Conservation (phyloP, 2,888 invertebrate species). For the Drosophila quinaria region DNA sequence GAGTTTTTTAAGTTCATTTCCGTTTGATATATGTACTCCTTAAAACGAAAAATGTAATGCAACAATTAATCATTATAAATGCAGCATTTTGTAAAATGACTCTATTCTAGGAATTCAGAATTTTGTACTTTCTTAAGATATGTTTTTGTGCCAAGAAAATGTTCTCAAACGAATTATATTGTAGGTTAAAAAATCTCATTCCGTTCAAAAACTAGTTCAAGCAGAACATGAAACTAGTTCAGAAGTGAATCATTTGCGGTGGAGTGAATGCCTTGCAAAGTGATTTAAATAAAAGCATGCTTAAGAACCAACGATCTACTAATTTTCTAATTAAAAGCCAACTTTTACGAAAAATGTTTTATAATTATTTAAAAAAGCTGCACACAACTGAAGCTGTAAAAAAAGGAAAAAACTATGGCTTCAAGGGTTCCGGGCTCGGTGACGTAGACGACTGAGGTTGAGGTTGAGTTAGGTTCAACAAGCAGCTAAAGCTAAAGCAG, state of each 20-base stretch:
- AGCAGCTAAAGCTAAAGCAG: neutral
- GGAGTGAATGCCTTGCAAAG: neutral
- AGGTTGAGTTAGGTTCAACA: conserved; percentile 17
- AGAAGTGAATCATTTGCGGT: conserved; percentile 5
- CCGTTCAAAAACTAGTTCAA: neutral
- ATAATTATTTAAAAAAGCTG: conserved; percentile 24
- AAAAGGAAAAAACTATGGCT: conserved; percentile 12
- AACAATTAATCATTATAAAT: too few relatives aligned
- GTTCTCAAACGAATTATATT: neutral
- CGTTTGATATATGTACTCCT: too few relatives aligned
- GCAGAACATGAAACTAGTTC: conserved; percentile 1
- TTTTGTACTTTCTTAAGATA: neutral
- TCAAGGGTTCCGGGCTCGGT: neutral
- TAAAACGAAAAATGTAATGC: too few relatives aligned
- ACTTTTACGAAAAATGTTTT: conserved; percentile 16
- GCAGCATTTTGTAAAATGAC: neutral
- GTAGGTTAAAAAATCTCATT: neutral
- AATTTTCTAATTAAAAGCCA: conserved; percentile 30
- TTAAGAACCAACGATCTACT: conserved; percentile 30
- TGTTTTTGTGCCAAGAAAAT: neutral
- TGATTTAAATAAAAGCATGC: conserved; percentile 11
- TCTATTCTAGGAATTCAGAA: neutral
- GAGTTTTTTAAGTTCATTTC: too few relatives aligned
- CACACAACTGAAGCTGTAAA: conserved; percentile 1
- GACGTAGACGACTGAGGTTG: neutral